Evolutionary conservation across 2,888 invertebrate genomes (phyloP).

Genomic region (Didymodactylos carnosus): DNA sequence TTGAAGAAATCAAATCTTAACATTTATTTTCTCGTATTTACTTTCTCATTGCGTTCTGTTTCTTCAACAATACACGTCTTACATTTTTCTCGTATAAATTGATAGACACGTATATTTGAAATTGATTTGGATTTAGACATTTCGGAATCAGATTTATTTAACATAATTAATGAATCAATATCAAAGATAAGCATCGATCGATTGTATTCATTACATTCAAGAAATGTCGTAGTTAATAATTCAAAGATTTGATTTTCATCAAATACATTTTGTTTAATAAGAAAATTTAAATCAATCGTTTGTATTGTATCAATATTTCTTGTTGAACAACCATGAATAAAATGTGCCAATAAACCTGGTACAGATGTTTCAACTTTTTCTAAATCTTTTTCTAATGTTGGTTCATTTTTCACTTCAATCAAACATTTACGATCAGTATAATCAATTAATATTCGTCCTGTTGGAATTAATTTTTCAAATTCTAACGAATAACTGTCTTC

Average conservation of each 20-base stretch:
- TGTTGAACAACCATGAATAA: neutral
- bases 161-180: neutral
- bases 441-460: neutral
- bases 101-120: neutral
- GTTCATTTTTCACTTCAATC: neutral
- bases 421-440: neutral
- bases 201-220: neutral
- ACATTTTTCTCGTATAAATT: neutral
- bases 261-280: neutral
- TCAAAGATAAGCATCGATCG: neutral
- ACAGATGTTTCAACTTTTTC: neutral
- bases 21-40: neutral
- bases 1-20: neutral
- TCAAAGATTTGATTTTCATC: neutral
- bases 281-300: neutral
- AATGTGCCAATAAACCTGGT: neutral
- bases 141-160: neutral
- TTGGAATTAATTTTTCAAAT: neutral
- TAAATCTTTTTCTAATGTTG: neutral
- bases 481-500: neutral
- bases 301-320: neutral
- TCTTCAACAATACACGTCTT: neutral
- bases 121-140: neutral
- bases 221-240: neutral
- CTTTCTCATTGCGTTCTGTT: neutral